Evolutionary conservation across 1,140 invertebrate species (phyloP), one percentile per base, ranked within the genome.

Genomic region (Caenorhabditis remanei): DNA sequence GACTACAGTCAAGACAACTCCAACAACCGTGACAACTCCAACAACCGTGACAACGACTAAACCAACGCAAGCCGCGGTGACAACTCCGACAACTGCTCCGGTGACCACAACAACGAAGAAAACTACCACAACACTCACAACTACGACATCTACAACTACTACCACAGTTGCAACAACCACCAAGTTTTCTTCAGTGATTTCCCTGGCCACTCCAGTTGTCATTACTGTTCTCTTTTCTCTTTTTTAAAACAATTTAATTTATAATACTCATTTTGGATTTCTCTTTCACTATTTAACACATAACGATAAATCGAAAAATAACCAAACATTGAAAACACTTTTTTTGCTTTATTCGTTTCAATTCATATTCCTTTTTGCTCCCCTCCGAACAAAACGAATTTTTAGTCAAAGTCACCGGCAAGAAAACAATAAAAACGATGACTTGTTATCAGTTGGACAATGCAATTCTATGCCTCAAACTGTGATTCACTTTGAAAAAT

Each of bases 371-470:
- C 32, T 32, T 2, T 32, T 32, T 1, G 32, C n/a, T 19, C 16
- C 8, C 56, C 5, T 8, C n/a, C 3, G 19, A 58, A 63, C n/a
- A 63, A 63, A 32, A n/a, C 65, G 9, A 43, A 71, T 19, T 19
- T 53, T 46, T 8, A 21, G n/a, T 32, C 63, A 65, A 7, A 71
- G 43, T 46, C 65, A n/a, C 9, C 2, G 8, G 7, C 4, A 2
- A 46, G 41, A 19, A 71, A 71, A 71, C 24, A 71, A 71, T 46
- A 71, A 71, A 71, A 71, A 48, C 14, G 16, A 71, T n/a, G 43
- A 19, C 16, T 4, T 71, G 65, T 48, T 46, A 71, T 46, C 43
- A 46, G 65, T 71, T 32, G 61, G n/a, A 63, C 61, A 63, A 63
- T 58, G 55, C n/a, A 58, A 32, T 63, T 63, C 24, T 63, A 63